Evolutionary conservation across 2,113 vertebrate species (phyloP), one percentile per base, ranked within the genome.

Genomic region (Chiloscyllium plagiosum): DNA sequence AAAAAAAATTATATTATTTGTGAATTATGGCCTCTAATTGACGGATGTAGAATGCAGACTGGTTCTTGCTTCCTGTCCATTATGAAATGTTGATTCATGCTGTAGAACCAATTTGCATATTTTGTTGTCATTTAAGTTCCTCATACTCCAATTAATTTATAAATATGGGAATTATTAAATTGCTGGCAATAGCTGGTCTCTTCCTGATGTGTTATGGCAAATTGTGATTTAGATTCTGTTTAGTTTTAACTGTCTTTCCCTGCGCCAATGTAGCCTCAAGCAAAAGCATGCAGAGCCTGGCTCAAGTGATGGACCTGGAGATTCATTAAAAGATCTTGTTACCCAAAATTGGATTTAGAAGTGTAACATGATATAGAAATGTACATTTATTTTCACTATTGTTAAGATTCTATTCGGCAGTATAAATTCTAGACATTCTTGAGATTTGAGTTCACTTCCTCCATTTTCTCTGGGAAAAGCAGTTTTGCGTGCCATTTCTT

Each of bases 371-470:
- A 66, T 37, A 66, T 95, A 50, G 68, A 95, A 52, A 52, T 95
- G 26, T 50, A 12, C 92, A 29, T 72, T 70, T 95, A 4, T 95
- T 19, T 76, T 50, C 42, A 50, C 22, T 76, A 47, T 95, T 76
- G 69, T 42, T 95, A 69, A 76, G 94, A 76, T 26, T 69, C 24
- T 72, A 70, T 24, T 72, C 13, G 33, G 42, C 24, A 95, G 52
- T 69, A 72, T 76, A 26, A 95, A 47, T 70, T 47, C n/a, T 24
- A 70, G 68, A 95, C 94, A 72, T 95, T 95, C 94, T 95, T 95
- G 94, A 95, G 42, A 52, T 72, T 52, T 72, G 69, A 95, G 68
- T 95, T 95, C 94, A 95, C 94, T 72, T 95, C 94, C 94, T 95
- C 69, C 94, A 52, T 52, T 47, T 76, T 50, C 22, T 95, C 69